These are phyloP conservation scores for Thereva nobilitata DNA, from an alignment of 2,888 invertebrate species.

Conservation along the genomic window DNA sequence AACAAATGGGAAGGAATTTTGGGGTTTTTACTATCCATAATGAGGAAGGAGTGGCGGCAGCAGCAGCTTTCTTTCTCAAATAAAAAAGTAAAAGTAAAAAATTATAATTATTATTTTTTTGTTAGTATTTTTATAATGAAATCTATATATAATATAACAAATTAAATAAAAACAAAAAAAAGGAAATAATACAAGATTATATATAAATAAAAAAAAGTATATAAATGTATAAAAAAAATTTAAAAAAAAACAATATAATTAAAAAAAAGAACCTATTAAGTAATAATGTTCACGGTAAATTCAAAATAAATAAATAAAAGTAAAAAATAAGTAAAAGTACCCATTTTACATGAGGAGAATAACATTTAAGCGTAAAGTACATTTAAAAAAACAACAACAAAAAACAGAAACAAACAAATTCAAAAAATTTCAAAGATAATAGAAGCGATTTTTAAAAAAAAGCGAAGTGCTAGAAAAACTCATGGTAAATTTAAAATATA, in stretches of 20 bases:
- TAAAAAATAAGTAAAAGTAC: constrained; percentile 14
- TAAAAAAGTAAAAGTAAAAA: constrained; percentile 36
- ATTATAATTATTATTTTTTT: constrained; percentile 43
- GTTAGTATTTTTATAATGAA: constrained; percentile 44
- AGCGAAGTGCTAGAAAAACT: too few species aligned
- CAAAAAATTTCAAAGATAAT: too few species aligned
- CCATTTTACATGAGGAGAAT: background rate
- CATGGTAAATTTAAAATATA: too few species aligned
- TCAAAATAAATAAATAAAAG: background rate
- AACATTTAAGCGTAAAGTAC: background rate
- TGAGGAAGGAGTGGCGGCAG: constrained; percentile 32
- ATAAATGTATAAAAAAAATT: constrained; percentile 3
- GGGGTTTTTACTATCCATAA: constrained; percentile 41
- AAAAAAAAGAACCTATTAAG: background rate
- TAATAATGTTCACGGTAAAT: background rate
- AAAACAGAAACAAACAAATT: too few species aligned
- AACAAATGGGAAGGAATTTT: constrained; percentile 38
- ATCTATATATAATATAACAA: constrained; percentile 41
- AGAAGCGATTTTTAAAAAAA: too few species aligned
- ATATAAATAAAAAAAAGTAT: constrained; percentile 13
- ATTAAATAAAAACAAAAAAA: constrained; percentile 1
- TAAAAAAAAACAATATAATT: constrained; percentile 15
- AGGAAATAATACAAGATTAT: constrained; percentile 9
- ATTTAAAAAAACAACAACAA: too few species aligned
- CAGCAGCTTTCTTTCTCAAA: constrained; percentile 41